Conservation (phyloP, 2,888 invertebrate genomes). For the Fragum sueziense region DNA sequence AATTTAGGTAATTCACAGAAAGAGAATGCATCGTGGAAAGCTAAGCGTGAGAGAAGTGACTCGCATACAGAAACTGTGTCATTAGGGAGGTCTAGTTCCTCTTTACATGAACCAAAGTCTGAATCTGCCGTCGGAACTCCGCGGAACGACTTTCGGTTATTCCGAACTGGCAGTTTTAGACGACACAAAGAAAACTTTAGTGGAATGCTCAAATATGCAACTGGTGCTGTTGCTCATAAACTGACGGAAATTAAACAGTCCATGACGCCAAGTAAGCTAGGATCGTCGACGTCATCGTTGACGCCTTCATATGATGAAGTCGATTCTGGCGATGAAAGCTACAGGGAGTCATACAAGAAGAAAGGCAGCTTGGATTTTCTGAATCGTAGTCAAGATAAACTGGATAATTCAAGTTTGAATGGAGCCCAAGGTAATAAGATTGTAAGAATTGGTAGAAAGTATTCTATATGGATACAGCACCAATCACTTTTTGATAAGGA, state of each 20-base stretch:
- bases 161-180: slow-evolving; percentile 62
- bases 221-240: slow-evolving; percentile 73
- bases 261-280: slow-evolving; percentile 75
- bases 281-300: slow-evolving; percentile 68
- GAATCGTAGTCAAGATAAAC: slow-evolving; percentile 56
- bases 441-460: too few relatives aligned
- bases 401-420: slow-evolving; percentile 56
- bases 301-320: slow-evolving; percentile 68
- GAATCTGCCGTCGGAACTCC: slow-evolving; percentile 32
- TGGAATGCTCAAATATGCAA: slow-evolving; percentile 73
- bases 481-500: too few relatives aligned
- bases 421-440: slow-evolving; percentile 34
- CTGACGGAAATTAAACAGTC: slow-evolving; percentile 78
- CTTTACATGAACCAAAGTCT: slow-evolving; percentile 60
- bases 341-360: slow-evolving; percentile 34
- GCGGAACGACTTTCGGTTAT: slow-evolving; percentile 51
- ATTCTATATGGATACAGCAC: too few relatives aligned
- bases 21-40: slow-evolving; percentile 21
- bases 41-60: slow-evolving; percentile 24
- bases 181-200: slow-evolving; percentile 72
- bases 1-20: slow-evolving; percentile 52
- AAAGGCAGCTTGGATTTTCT: slow-evolving; percentile 62
- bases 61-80: slow-evolving; percentile 31
- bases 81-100: slow-evolving; percentile 59
- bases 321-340: slow-evolving; percentile 66